Conservation (phyloP, 1,140 invertebrate genomes). For the Bombus fervidus region DNA sequence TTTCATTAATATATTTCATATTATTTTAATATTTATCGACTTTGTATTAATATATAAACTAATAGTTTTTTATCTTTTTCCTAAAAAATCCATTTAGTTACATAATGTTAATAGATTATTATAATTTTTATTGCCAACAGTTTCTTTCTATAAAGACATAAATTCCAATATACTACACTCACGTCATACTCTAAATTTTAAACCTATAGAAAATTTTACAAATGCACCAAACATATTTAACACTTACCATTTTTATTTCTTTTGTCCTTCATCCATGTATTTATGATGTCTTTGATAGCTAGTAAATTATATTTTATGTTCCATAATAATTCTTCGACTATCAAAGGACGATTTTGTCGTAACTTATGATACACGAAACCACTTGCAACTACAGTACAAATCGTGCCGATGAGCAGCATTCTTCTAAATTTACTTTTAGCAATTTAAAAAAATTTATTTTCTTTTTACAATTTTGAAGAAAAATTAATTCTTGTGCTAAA, state of each 20-base stretch:
- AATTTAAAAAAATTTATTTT: neutral
- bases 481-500: neutral
- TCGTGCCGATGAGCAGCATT: slow-evolving; percentile 64
- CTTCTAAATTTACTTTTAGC: neutral
- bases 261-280: neutral
- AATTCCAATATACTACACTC: too few species aligned
- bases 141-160: neutral
- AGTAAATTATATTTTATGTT: neutral
- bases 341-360: slow-evolving; percentile 39
- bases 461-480: neutral
- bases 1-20: neutral
- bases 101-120: neutral
- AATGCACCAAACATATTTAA: neutral
- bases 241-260: slow-evolving; percentile 47
- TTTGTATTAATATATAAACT: neutral
- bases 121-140: too few species aligned
- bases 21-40: neutral
- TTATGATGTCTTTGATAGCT: neutral
- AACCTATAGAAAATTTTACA: neutral
- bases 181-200: neutral
- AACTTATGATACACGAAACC: slow-evolving; percentile 63
- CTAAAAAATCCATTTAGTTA: neutral
- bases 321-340: neutral
- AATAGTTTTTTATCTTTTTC: neutral
- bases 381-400: slow-evolving; percentile 63